Evolutionary conservation across 2,797 vertebrate genomes (phyloP), one percentile per base, ranked within the genome.

Genomic region (Pachyuromys duprasi): DNA sequence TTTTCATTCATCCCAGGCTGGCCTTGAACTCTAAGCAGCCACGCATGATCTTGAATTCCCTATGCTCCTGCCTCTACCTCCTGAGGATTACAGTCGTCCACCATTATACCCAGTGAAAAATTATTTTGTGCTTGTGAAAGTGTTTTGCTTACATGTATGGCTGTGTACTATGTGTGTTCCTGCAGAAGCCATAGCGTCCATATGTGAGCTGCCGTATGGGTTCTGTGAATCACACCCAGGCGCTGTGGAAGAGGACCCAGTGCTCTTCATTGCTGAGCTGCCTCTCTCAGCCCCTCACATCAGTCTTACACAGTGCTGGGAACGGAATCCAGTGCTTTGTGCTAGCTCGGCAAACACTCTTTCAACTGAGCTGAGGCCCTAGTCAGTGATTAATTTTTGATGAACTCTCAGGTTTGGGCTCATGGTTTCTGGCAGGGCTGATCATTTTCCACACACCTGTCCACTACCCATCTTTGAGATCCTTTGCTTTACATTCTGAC

Each of bases 381-480:
- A 12, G 20, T 42, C 39, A 33, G 45, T 74, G 90, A 86, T 89
- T 93, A 90, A 63, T 87, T 96, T 96, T 96, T 94, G 76, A 96
- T 83, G 76, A 93, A 60, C 69, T 94, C 49, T 57, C 93, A 90
- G 90, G 94, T 97, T 96, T 94, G 91, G 95, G 94, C 84, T 49
- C 49, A 49, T 89, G 86, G 90, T 94, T 95, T 86, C 88, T 96
- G 95, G 96, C 94, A 89, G 12, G 28, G 65, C 4, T 33, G 69
- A 17, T 83, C 17, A 57, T 95, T 96, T 96, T 90, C 96, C 78
- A 94, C 95, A 74, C 20, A 33, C 36, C 33, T 49, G 53, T 69
- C 60, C 4, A 70, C 63, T 39, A 8, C 67, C 60, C 6, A 15
- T 81, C 94, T 92, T 84, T 93, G 96, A 86, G 90, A 94, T 31